Evolutionary conservation across 1,140 invertebrate genomes (phyloP).

Genomic region (Rhopalosiphum maidis): DNA sequence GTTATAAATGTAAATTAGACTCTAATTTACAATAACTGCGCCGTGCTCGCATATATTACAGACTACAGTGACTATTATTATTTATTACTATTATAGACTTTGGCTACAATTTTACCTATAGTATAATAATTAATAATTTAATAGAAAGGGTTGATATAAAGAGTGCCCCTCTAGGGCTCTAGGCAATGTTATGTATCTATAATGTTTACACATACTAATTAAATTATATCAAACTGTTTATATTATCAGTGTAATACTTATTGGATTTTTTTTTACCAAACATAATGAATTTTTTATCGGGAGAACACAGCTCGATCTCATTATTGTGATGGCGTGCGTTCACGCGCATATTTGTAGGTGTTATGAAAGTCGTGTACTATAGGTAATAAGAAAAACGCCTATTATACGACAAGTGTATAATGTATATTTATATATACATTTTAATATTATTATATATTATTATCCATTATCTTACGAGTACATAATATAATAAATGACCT

Average conservation of each 20-base stretch:
- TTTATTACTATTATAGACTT: neutral
- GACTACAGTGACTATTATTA: neutral
- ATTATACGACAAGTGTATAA: neutral
- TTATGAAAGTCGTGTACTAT: neutral
- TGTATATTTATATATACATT: neutral
- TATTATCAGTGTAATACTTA: neutral
- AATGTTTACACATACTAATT: neutral
- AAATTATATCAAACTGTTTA: neutral
- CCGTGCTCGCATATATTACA: neutral
- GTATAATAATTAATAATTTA: neutral
- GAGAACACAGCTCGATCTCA: neutral
- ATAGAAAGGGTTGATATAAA: neutral
- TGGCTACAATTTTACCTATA: neutral
- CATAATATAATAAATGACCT: constrained; percentile 12
- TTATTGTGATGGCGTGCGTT: neutral
- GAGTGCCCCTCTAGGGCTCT: neutral
- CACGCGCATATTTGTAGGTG: neutral
- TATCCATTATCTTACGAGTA: neutral
- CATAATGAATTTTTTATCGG: neutral
- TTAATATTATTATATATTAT: neutral
- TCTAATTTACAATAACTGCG: neutral
- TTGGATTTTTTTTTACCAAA: neutral
- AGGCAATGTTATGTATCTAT: neutral
- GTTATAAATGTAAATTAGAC: neutral
- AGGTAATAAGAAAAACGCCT: neutral